phyloP scores from a whole-genome alignment of 1,140 invertebrate genomes.

The Rhopalosiphum padi region DNA sequence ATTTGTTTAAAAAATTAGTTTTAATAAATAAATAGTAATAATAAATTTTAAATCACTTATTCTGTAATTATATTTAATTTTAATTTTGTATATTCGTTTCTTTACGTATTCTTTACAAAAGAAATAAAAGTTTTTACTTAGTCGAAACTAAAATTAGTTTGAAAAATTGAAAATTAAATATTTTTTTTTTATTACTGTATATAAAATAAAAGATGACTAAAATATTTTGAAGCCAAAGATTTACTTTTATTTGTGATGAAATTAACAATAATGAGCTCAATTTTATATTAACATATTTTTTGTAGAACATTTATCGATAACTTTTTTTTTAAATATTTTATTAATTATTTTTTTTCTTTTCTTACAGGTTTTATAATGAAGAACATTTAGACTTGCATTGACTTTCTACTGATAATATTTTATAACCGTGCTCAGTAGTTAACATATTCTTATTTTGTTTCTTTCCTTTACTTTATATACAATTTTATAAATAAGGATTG shows the following conservation, averaged over 20 bases:
- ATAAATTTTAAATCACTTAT: too few relatives aligned
- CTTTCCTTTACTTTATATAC: not conserved
- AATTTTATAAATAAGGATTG: not conserved
- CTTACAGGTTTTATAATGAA: constrained; percentile 31
- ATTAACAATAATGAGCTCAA: too few relatives aligned
- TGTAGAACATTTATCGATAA: not conserved
- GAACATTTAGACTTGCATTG: constrained; percentile 40
- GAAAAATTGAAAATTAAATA: not conserved
- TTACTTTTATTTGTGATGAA: not conserved
- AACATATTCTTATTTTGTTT: constrained; percentile 17
- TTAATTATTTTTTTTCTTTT: not conserved
- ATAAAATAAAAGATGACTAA: too few relatives aligned
- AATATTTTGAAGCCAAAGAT: too few relatives aligned
- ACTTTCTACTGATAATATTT: constrained; percentile 31
- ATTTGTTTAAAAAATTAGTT: not conserved
- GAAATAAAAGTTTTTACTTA: too few relatives aligned
- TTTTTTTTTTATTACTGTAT: not conserved
- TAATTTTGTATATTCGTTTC: too few relatives aligned
- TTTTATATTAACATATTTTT: too few relatives aligned
- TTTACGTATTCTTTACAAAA: too few relatives aligned
- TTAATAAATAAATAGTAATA: too few relatives aligned
- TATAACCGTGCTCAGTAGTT: constrained; percentile 41
- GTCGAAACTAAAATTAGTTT: too few relatives aligned
- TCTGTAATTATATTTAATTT: too few relatives aligned
- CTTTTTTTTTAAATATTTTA: not conserved